Evolutionary conservation across 2,797 vertebrate species (phyloP), one percentile per base, ranked within the genome.

Genomic region (Enteromius argenteus): DNA sequence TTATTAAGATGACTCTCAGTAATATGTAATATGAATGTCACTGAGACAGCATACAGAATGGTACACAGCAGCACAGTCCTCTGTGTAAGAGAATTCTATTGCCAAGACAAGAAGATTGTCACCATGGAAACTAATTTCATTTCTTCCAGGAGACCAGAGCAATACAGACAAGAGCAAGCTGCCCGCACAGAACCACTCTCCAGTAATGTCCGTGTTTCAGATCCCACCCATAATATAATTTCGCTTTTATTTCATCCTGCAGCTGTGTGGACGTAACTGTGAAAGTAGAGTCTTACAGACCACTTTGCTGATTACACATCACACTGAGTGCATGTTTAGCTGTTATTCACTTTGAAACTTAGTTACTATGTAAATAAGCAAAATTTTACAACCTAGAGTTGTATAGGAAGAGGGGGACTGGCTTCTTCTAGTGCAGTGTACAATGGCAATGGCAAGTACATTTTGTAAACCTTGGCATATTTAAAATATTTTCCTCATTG

Each of bases 81-180:
- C 82, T 44, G 42, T 60, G 73, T 69, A 82, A 84, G 73, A 85
- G 56, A 86, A 83, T 85, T 84, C 85, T 79, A 87, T 89, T 87
- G 87, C 81, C 85, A 87, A 90, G 85, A 88, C 88, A 86, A 87
- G 89, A 81, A 88, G 86, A 91, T 90, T 90, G 90, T 90, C 88
- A 85, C 90, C 88, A 90, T 91, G 89, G 90, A 90, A 90, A 91
- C 90, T 90, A 90, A 90, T 90, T 88, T 89, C 85, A 91, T 90
- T 87, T 88, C 90, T 88, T 90, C 82, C 85, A 86, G 84, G 83
- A 68, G 85, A 89, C 81, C 73, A 32, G 79, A 85, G 84, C 72
- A 84, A 81, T 69, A 84, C 79, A 86, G 86, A 75, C 83, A 72
- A 64, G 71, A 83, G 72, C 72, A 79, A 81, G 87, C 76, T 72